Base-by-base conservation (phyloP, 2,113 vertebrate species). In the Addax nasomaculatus region DNA sequence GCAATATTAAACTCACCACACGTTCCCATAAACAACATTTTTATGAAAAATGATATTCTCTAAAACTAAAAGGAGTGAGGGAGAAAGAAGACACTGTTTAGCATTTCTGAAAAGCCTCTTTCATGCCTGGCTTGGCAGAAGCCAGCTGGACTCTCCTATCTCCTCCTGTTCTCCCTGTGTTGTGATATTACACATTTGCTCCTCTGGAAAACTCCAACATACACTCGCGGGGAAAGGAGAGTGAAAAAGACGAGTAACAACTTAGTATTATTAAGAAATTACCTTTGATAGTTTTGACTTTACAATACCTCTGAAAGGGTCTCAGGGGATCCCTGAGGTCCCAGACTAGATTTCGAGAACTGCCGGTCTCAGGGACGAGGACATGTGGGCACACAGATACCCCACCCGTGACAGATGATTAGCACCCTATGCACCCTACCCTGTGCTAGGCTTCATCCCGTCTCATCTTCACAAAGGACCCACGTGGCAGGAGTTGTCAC, bases 351-450 rank as follows among this genome's bases (percentile, higher is more conserved):
- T 12, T 21, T 17, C 53, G 62, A 80, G 39, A 60, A 16, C 67
- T 9, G 7, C 29, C 2, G 51, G 16, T 30, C 2, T 30, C 1
- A 25, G 29, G 80, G 21, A 13, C 1, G 11, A 19, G 6, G 16
- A 60, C 23, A 21, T 0, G 9, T 58, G 62, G 2, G 11, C n/a
- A 7, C 73, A 13, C 27, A 7, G 43, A 5, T 12, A 14, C 8
- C n/a, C 36, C 7, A 25, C 16, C 55, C 11, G 3, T 0, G 1
- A 27, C 16, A 51, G 39, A 16, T 30, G 57, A 4, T 2, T 49
- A 25, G 17, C 4, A 2, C 0, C 0, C 1, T 0, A 3, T 3
- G 3, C 16, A 14, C 3, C 33, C 78, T 85, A 15, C 57, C 39
- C 0, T 8, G 23, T 43, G 43, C 45, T 25, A 5, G 53, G 23